These are phyloP conservation scores for Heteromurus nitidus DNA, from an alignment of 2,888 invertebrate genomes.

Conservation along the genomic window DNA sequence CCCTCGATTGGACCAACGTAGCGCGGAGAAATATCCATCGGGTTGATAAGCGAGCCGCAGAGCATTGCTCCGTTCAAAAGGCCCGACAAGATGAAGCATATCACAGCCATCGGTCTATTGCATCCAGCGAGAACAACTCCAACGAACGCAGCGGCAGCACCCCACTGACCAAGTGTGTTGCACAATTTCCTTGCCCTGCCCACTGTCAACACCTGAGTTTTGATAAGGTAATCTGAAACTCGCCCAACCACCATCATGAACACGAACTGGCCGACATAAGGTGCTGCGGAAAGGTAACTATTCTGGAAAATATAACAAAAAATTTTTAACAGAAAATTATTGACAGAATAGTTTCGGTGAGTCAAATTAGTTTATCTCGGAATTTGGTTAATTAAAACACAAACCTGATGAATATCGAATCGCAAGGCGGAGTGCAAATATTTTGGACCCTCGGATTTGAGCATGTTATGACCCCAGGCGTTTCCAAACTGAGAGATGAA, in stretches of 20 bases:
- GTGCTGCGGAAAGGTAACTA: slow-evolving; percentile 73
- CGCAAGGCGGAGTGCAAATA: slow-evolving; percentile 90
- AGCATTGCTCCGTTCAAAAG: slow-evolving; percentile 57
- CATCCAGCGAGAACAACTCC: slow-evolving; percentile 73
- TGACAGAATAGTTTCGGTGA: neutral
- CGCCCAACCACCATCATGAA: slow-evolving; percentile 49
- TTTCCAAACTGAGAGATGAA: slow-evolving; percentile 88
- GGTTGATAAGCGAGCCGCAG: slow-evolving; percentile 63
- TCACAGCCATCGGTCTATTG: slow-evolving; percentile 68
- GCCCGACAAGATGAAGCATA: slow-evolving; percentile 71
- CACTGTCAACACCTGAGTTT: slow-evolving; percentile 51
- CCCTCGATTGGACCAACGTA: slow-evolving; percentile 66
- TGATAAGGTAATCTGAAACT: slow-evolving; percentile 54
- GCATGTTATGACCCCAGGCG: slow-evolving; percentile 90
- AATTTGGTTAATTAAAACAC: too few species aligned
- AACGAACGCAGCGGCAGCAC: slow-evolving; percentile 71
- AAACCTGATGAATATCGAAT: slow-evolving; percentile 85
- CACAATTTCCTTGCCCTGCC: slow-evolving; percentile 60
- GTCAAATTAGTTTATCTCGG: too few species aligned
- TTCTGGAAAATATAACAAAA: slow-evolving; percentile 66
- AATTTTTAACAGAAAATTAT: neutral
- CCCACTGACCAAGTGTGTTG: slow-evolving; percentile 72
- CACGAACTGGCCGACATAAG: slow-evolving; percentile 70
- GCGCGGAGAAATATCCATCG: slow-evolving; percentile 67
- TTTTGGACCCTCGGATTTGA: slow-evolving; percentile 86